phyloP scores from a whole-genome alignment of 2,113 vertebrate genomes.

The Oryzias javanicus region DNA sequence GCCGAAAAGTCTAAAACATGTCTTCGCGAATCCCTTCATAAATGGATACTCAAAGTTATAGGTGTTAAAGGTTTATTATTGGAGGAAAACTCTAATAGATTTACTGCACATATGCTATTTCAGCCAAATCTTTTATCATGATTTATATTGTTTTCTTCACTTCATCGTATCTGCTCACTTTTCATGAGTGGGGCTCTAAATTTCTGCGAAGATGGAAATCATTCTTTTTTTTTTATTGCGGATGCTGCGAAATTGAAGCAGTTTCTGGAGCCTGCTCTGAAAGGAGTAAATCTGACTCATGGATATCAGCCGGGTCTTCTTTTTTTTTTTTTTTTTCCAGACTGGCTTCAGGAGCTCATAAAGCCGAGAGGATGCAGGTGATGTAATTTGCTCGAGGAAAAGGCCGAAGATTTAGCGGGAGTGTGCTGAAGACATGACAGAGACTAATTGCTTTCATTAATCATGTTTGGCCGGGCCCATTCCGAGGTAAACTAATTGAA shows the following conservation, averaged over 20 bases:
- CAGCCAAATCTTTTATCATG: slow-evolving; percentile 36
- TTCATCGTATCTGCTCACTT: slow-evolving; percentile 5
- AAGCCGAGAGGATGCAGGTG: slow-evolving; percentile 69
- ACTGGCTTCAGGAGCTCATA: slow-evolving; percentile 74
- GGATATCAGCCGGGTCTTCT: slow-evolving; percentile 48
- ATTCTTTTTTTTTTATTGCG: slow-evolving; percentile 33
- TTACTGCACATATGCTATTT: slow-evolving; percentile 43
- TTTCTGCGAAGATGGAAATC: slow-evolving; percentile 25
- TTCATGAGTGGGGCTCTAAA: slow-evolving; percentile 1
- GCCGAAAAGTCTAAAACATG: slow-evolving; percentile 39
- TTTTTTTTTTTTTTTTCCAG: slow-evolving; percentile 32
- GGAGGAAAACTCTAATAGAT: slow-evolving; percentile 42
- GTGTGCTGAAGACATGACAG: slow-evolving; percentile 79
- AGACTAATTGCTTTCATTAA: slow-evolving; percentile 86
- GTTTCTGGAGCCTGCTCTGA: slow-evolving; percentile 31
- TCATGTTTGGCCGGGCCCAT: slow-evolving; percentile 72
- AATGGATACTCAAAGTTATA: slow-evolving; percentile 21
- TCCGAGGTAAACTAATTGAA: slow-evolving; percentile 82
- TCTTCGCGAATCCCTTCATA: slow-evolving; percentile 56
- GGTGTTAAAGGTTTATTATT: slow-evolving; percentile 51
- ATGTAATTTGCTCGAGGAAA: slow-evolving; percentile 77
- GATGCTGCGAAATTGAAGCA: slow-evolving; percentile 26
- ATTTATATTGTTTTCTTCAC: slow-evolving; percentile 23
- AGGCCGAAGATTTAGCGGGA: slow-evolving; percentile 69
- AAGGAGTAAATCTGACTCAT: slow-evolving; percentile 28